Conservation (phyloP, 2,888 invertebrate species). For the Elmis aenea region DNA sequence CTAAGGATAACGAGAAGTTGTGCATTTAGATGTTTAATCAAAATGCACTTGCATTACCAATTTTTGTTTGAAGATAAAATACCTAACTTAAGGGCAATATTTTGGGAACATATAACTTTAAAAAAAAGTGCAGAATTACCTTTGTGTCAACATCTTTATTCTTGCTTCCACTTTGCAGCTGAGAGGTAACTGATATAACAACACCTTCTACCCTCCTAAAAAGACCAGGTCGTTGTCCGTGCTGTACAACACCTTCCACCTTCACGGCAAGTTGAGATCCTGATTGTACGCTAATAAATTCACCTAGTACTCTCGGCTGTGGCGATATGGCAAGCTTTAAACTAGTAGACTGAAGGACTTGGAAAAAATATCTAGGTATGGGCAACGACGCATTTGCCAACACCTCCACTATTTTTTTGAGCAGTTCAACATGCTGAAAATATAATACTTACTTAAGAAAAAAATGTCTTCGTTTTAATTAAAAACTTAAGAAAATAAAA, state of each 20-base stretch:
- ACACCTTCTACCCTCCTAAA: conserved; percentile 69
- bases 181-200: conserved; percentile 64
- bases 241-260: conserved; percentile 88
- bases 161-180: conserved; percentile 49
- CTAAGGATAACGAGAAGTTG: too few relatives aligned
- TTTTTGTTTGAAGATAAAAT: too few relatives aligned
- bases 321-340: conserved; percentile 79
- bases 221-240: conserved; percentile 61
- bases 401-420: conserved; percentile 58
- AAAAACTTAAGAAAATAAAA: too few relatives aligned
- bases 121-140: conserved; percentile 28
- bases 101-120: too few relatives aligned
- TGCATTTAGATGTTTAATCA: too few relatives aligned
- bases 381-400: conserved; percentile 60
- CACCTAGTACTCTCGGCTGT: conserved; percentile 72
- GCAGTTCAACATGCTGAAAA: conserved; percentile 51
- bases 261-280: conserved; percentile 85
- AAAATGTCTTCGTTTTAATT: too few relatives aligned
- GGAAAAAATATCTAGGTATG: conserved; percentile 76
- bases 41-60: too few relatives aligned
- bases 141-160: conserved; percentile 41
- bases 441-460: too few relatives aligned
- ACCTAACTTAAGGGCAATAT: too few relatives aligned
- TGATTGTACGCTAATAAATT: conserved; percentile 77
- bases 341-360: conserved; percentile 76